phyloP scores from a whole-genome alignment of 2,888 invertebrate genomes.

The Chloroclysta siterata region DNA sequence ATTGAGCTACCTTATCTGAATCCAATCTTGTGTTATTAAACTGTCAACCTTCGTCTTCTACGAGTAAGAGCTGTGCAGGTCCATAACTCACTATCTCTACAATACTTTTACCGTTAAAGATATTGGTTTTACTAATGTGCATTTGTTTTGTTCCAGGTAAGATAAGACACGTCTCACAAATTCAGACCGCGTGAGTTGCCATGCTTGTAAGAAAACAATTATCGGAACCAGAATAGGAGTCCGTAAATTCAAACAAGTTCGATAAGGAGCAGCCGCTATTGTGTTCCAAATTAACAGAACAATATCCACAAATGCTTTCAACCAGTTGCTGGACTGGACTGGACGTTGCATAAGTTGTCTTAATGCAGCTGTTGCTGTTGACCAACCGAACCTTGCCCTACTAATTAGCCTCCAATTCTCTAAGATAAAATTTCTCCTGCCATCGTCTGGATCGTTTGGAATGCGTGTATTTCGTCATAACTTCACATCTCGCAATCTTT shows the following conservation, averaged over 20 bases:
- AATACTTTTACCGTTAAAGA: conserved; percentile 25
- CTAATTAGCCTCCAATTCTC: conserved; percentile 65
- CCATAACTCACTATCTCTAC: conserved; percentile 6
- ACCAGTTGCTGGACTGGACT: conserved; percentile 33
- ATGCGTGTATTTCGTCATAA: conserved; percentile 59
- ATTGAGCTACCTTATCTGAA: background rate
- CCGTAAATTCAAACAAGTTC: conserved; percentile 29
- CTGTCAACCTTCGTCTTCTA: background rate
- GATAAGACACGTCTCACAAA: conserved; percentile 35
- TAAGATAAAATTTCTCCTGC: conserved; percentile 53
- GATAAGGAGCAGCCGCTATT: conserved; percentile 36
- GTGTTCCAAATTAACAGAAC: conserved; percentile 39
- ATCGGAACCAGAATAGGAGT: conserved; percentile 27
- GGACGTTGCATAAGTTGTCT: conserved; percentile 33
- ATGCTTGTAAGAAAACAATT: conserved; percentile 14
- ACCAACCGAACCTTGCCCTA: conserved; percentile 55
- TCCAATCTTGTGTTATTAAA: background rate
- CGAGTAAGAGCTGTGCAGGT: conserved; percentile 6
- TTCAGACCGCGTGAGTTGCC: conserved; percentile 15
- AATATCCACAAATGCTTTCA: conserved; percentile 32
- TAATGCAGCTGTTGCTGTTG: conserved; percentile 39
- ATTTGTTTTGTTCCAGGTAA: conserved; percentile 52
- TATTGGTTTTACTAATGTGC: conserved; percentile 27
- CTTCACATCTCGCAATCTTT: conserved; percentile 32
- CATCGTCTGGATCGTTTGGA: conserved; percentile 52